phyloP scores from a whole-genome alignment of 30 jellyfish, hydroid and myxozoan species.

The Cassiopea xamachana region DNA sequence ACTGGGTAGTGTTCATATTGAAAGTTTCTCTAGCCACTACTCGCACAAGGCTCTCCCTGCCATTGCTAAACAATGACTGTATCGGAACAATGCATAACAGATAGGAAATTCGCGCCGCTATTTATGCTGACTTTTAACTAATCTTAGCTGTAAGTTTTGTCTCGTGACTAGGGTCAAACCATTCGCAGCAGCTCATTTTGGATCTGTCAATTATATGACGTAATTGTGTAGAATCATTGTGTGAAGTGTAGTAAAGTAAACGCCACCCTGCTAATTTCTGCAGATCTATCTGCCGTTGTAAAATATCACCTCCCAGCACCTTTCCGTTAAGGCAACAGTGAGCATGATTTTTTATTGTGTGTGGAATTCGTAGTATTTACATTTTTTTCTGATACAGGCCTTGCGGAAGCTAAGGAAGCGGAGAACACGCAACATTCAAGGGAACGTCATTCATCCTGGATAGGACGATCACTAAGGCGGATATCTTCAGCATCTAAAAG shows the following conservation, averaged over 20 bases:
- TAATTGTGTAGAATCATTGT: constrained; percentile 26
- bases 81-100: too few relatives aligned
- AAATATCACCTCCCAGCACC: constrained; percentile 7
- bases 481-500: constrained; percentile 50
- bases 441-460: constrained; percentile 71
- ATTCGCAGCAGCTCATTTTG: not conserved
- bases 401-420: constrained; percentile 17
- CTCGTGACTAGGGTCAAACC: not conserved
- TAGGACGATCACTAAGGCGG: constrained; percentile 62
- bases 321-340: constrained; percentile 45
- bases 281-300: constrained; percentile 14
- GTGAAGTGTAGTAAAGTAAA: constrained; percentile 39
- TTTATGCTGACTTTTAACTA: not conserved
- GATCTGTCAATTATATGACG: not conserved
- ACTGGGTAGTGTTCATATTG: too few relatives aligned
- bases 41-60: too few relatives aligned
- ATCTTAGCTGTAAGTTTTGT: not conserved
- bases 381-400: not conserved
- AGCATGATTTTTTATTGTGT: constrained; percentile 9
- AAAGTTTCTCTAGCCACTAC: too few relatives aligned
- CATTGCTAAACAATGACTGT: too few relatives aligned
- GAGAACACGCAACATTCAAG: constrained; percentile 31
- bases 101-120: too few relatives aligned
- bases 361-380: not conserved
- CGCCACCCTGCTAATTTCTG: constrained; percentile 48